Evolutionary conservation across 2,797 vertebrate genomes (phyloP), one percentile per base, ranked within the genome.

Genomic region (Pempheris klunzingeri): DNA sequence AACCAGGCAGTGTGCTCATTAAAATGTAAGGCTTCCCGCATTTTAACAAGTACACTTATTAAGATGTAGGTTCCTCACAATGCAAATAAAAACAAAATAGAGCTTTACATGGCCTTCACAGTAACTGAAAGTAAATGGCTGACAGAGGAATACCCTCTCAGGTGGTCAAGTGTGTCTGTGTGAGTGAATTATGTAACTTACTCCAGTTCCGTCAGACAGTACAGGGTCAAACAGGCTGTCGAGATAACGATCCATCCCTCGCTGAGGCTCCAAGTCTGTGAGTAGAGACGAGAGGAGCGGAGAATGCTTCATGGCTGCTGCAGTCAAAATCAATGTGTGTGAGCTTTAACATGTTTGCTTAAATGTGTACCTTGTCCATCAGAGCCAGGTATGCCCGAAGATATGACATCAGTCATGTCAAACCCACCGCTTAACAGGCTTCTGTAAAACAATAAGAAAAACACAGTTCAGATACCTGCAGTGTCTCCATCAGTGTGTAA

Each of bases 221-320:
- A 98, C 97, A 0, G 98, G 97, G 86, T 97, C 96, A 5, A 99
- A 99, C 81, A 99, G 96, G 81, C 97, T 99, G 92, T 99, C 98
- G 69, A 99, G 94, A 90, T 98, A 99, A 30, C 92, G 91, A 78
- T 99, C 98, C 95, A 99, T 95, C 34, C 96, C 97, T 84, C 93
- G 96, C 74, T 96, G 96, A 81, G 90, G 92, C 82, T 94, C 94
- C 38, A 86, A 52, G 77, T 92, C 94, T 94, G 87, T 9, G 49
- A 64, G 60, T 47, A 57, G 6, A 60, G 30, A 81, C 52, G 24
- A 67, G 44, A 46, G 41, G n/a, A n/a, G n/a, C n/a, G 1, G 30
- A 54, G 12, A 82, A 26, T 60, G 38, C 24, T 63, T 59, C 9
- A 41, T 52, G 14, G 15, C 52, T 55, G 18, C 52, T 62, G 41